Evolutionary conservation across 2,888 invertebrate genomes (phyloP).

Genomic region (Drosophila diplacantha): DNA sequence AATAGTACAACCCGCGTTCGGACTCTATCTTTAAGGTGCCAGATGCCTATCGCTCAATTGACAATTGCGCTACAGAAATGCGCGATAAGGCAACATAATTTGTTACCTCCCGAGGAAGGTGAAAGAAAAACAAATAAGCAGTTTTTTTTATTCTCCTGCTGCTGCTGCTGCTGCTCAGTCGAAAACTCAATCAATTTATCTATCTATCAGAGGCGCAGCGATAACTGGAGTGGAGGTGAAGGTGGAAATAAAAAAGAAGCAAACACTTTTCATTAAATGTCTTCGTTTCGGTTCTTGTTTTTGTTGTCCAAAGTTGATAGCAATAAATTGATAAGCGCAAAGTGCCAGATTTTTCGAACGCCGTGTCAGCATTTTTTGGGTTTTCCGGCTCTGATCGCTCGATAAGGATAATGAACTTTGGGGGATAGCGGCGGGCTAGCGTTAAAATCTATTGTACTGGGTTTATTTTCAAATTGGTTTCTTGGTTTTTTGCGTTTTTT

Average conservation of each 20-base stretch:
- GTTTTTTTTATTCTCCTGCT: constrained; percentile 19
- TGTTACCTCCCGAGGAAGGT: constrained; percentile 40
- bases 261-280: constrained; percentile 70
- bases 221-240: constrained; percentile 46
- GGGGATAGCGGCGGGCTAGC: constrained; percentile 8
- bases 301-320: constrained; percentile 50
- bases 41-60: constrained; percentile 68
- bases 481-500: constrained; percentile 8
- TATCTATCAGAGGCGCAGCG: constrained; percentile 45
- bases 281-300: constrained; percentile 32
- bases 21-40: constrained; percentile 34
- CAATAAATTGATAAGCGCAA: constrained; percentile 69
- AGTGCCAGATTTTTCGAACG: constrained; percentile 54
- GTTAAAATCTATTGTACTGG: constrained; percentile 52
- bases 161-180: constrained; percentile 6
- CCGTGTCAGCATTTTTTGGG: constrained; percentile 25
- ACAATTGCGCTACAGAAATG: constrained; percentile 63
- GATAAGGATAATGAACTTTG: constrained; percentile 33
- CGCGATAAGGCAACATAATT: constrained; percentile 64
- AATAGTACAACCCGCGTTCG: constrained; percentile 36
- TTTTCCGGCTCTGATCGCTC: constrained; percentile 21
- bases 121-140: constrained; percentile 38
- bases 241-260: constrained; percentile 20
- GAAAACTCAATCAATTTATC: constrained; percentile 71
- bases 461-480: constrained; percentile 18